Percentiles rank a stretch among this genome's conserved stretches.
phyloP scores from a whole-genome alignment of 2,113 vertebrate genomes.

The Carassius auratus region DNA sequence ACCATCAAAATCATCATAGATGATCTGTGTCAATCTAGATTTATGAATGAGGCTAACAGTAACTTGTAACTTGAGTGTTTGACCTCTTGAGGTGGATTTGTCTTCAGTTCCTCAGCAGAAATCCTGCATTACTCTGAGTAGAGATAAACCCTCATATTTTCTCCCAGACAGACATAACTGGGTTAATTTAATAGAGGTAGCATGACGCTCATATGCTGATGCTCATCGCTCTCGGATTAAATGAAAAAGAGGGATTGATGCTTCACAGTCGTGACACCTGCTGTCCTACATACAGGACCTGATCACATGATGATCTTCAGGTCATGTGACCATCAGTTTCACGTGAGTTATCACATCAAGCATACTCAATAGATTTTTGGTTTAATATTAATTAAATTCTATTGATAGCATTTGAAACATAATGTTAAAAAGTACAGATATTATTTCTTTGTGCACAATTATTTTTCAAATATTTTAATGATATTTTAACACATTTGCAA shows the following conservation, averaged over 20 bases:
- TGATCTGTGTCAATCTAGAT: too few species aligned
- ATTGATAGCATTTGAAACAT: neutral
- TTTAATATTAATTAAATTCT: neutral
- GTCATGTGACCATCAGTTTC: neutral
- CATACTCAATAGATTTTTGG: neutral
- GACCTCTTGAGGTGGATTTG: neutral
- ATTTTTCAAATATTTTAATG: neutral
- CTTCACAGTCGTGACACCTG: neutral
- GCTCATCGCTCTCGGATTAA: neutral
- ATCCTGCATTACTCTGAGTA: neutral
- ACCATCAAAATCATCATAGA: neutral
- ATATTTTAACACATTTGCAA: neutral
- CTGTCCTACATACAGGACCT: neutral
- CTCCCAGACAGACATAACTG: constrained; percentile 16
- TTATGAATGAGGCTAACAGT: neutral
- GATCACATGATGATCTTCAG: neutral
- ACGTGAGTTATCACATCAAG: neutral
- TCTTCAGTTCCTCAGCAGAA: neutral
- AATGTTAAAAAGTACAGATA: neutral
- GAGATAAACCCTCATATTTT: neutral
- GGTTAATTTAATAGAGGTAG: constrained; percentile 24
- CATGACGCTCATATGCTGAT: neutral
- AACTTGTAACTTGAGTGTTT: neutral
- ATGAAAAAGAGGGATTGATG: constrained; percentile 43
- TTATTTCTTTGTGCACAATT: neutral